Percentiles rank a stretch among this genome's conserved stretches.
phyloP scores from a whole-genome alignment of 2,888 invertebrate genomes.

The Darwinula stevensoni region DNA sequence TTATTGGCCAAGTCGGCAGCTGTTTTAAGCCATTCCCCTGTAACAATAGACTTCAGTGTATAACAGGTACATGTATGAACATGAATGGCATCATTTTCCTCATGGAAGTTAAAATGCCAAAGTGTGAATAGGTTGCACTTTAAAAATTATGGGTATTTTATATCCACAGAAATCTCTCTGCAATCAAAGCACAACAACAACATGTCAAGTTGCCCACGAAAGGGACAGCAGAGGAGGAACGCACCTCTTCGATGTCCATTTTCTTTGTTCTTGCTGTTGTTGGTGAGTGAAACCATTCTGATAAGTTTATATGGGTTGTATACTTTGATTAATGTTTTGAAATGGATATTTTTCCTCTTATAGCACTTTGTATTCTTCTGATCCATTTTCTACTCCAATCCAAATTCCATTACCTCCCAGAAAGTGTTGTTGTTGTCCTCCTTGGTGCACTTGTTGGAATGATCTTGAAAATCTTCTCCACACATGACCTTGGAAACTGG shows the following conservation, averaged over 20 bases:
- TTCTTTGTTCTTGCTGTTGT: conserved; percentile 90
- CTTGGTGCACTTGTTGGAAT: conserved; percentile 70
- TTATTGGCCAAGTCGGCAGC: too few species aligned
- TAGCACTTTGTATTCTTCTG: conserved; percentile 63
- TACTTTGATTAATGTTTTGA: conserved; percentile 1
- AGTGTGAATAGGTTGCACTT: too few species aligned
- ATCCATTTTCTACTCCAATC: conserved; percentile 86
- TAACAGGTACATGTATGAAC: too few species aligned
- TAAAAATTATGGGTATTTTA: too few species aligned
- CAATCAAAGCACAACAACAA: too few species aligned
- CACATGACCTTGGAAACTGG: conserved; percentile 72
- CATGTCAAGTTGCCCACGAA: conserved; percentile 36
- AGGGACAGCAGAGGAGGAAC: conserved; percentile 78
- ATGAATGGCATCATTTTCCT: too few species aligned
- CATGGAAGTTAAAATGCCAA: too few species aligned
- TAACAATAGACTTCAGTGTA: too few species aligned
- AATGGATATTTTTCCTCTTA: conserved; percentile 8
- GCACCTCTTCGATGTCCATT: conserved; percentile 83
- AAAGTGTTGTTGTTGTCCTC: conserved; percentile 87
- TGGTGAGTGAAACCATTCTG: conserved; percentile 14
- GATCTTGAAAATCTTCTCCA: conserved; percentile 59
- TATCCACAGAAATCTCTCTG: too few species aligned
- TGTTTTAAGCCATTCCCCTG: too few species aligned
- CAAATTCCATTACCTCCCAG: conserved; percentile 84
- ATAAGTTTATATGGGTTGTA: conserved; percentile 1